phyloP scores from a whole-genome alignment of 2,888 invertebrate species.

The Pheosia gnoma region DNA sequence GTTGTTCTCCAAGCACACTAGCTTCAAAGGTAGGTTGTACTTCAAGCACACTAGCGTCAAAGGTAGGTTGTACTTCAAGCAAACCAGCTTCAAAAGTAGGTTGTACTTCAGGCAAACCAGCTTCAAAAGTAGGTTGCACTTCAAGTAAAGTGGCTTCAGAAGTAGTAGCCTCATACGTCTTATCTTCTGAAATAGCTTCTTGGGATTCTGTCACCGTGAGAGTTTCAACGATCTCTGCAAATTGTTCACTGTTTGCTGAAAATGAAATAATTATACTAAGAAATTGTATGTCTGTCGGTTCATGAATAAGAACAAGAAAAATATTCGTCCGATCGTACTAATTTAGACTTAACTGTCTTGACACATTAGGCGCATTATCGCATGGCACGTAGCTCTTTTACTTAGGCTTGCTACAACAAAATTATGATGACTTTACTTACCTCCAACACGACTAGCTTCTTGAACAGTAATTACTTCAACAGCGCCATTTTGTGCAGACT shows the following conservation, averaged over 20 bases:
- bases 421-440: conserved; percentile 17
- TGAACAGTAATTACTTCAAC: conserved; percentile 8
- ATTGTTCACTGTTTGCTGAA: conserved; percentile 35
- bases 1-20: background rate
- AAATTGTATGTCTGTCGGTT: no score
- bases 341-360: no score
- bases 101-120: background rate
- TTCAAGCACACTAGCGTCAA: background rate
- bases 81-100: background rate
- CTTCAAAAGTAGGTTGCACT: background rate
- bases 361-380: no score
- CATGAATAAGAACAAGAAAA: no score
- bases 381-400: no score
- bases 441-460: conserved; percentile 28
- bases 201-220: conserved; percentile 24
- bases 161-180: conserved; percentile 22
- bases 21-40: background rate
- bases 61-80: background rate
- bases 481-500: background rate
- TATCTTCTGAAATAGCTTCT: conserved; percentile 21
- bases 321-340: no score
- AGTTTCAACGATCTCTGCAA: conserved; percentile 24
- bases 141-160: conserved; percentile 8
- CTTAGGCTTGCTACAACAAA: no score
- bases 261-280: conserved; percentile 4